Evolutionary conservation across 2,888 invertebrate genomes (phyloP).

Genomic region (Slavum lentiscoides): DNA sequence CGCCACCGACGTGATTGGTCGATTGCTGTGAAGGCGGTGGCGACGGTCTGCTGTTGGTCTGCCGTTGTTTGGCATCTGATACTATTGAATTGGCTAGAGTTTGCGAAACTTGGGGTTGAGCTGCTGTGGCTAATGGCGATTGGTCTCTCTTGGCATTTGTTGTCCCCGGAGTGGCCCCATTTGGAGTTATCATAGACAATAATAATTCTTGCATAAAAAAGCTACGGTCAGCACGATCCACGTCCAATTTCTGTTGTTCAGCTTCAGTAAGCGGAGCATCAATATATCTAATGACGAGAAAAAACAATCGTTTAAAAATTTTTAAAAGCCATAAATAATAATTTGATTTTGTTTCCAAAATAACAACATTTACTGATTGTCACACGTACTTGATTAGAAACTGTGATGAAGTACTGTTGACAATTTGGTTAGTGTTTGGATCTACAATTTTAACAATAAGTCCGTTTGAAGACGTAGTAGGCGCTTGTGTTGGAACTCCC

Average conservation of each 20-base stretch:
- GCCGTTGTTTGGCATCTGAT: conserved; percentile 33
- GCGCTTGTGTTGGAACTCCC: conserved; percentile 37
- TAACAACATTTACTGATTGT: too few species aligned
- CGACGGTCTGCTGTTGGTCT: conserved; percentile 20
- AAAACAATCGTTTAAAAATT: background rate
- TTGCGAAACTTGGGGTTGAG: conserved; percentile 29
- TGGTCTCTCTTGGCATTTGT: conserved; percentile 35
- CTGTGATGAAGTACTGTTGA: conserved; percentile 44
- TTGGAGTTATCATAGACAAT: conserved; percentile 64
- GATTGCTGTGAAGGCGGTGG: conserved; percentile 34
- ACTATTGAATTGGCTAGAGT: conserved; percentile 21
- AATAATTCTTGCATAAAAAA: conserved; percentile 74
- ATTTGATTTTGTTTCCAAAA: too few species aligned
- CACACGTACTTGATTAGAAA: conserved; percentile 46
- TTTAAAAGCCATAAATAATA: background rate
- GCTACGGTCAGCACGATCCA: conserved; percentile 67
- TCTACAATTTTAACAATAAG: conserved; percentile 45
- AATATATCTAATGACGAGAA: conserved; percentile 43
- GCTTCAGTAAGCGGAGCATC: conserved; percentile 53
- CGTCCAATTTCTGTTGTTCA: conserved; percentile 54
- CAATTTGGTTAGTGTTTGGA: conserved; percentile 40
- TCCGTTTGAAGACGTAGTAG: conserved; percentile 42
- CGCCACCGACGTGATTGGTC: conserved; percentile 23
- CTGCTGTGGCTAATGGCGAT: conserved; percentile 13
- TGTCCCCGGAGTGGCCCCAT: conserved; percentile 4